phyloP scores from a whole-genome alignment of 2,888 invertebrate genomes.

The Blastobasis adustella region DNA sequence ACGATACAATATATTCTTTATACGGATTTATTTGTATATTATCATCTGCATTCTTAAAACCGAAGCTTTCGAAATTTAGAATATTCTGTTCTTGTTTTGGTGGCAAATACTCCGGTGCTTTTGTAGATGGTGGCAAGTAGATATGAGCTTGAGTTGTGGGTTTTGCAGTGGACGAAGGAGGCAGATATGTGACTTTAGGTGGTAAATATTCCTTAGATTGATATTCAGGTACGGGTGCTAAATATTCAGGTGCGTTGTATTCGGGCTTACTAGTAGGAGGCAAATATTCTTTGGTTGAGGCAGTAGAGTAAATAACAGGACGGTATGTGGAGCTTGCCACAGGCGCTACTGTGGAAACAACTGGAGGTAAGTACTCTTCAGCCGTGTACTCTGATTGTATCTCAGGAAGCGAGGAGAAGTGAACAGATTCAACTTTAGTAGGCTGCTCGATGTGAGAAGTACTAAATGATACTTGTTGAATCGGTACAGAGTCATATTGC shows the following conservation, averaged over 20 bases:
- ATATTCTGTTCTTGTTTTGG: slow-evolving; percentile 34
- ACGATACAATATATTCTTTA: slow-evolving; percentile 30
- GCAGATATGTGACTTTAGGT: slow-evolving; percentile 21
- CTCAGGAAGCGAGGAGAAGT: slow-evolving; percentile 49
- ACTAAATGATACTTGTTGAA: slow-evolving; percentile 34
- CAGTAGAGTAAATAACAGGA: slow-evolving; percentile 40
- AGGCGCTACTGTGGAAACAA: slow-evolving; percentile 35
- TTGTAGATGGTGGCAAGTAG: slow-evolving; percentile 34
- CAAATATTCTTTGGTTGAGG: slow-evolving; percentile 13
- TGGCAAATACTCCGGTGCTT: slow-evolving; percentile 52
- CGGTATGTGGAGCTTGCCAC: slow-evolving; percentile 41
- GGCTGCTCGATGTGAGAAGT: slow-evolving; percentile 41
- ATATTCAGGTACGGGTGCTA: slow-evolving; percentile 19
- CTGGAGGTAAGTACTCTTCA: slow-evolving; percentile 60
- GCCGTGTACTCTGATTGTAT: slow-evolving; percentile 54
- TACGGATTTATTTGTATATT: slow-evolving; percentile 39
- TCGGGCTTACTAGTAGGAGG: slow-evolving; percentile 20
- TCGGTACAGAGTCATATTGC: slow-evolving; percentile 21
- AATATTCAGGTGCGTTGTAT: slow-evolving; percentile 30
- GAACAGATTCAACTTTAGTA: slow-evolving; percentile 42
- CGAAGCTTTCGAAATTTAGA: slow-evolving; percentile 34
- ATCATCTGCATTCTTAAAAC: slow-evolving; percentile 29
- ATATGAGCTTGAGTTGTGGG: slow-evolving; percentile 13
- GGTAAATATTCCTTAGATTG: slow-evolving; percentile 28
- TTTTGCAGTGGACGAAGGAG: slow-evolving; percentile 30